These are phyloP conservation scores for Drosophila quasianomalipes DNA, from an alignment of 2,888 invertebrate species.

Conservation along the genomic window DNA sequence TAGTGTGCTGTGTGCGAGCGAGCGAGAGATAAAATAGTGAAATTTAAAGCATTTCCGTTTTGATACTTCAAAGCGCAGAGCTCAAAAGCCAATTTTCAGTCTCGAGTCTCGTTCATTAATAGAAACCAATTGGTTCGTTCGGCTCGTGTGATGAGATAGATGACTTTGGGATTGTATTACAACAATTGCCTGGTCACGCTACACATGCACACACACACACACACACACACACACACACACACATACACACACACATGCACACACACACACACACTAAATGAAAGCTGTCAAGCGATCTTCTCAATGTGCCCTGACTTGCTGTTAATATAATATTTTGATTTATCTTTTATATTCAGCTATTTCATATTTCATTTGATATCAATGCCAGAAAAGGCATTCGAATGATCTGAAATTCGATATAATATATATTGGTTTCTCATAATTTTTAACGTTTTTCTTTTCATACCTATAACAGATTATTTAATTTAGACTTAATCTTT, in stretches of 20 bases:
- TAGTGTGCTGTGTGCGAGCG: constrained; percentile 2
- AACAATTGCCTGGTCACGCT: constrained; percentile 48
- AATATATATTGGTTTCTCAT: not conserved
- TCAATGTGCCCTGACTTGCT: constrained; percentile 1
- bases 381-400: not conserved
- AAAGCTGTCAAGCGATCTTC: constrained; percentile 20
- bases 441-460: not conserved
- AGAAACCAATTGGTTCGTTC: constrained; percentile 66
- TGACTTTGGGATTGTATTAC: constrained; percentile 17
- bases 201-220: constrained; percentile 16
- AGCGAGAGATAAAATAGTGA: constrained; percentile 43
- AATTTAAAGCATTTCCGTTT: constrained; percentile 70
- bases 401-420: not conserved
- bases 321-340: not conserved
- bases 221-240: constrained; percentile 12
- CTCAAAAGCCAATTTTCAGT: constrained; percentile 52
- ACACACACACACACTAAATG: not conserved
- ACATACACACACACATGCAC: not conserved
- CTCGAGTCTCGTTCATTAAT: constrained; percentile 58
- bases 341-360: not conserved
- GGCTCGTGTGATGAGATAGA: constrained; percentile 31
- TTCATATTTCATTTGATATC: not conserved
- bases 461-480: not conserved
- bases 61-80: constrained; percentile 12
- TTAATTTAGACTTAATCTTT: not conserved